Conservation (phyloP, 2,888 invertebrate species). For the Orgyia antiqua region DNA sequence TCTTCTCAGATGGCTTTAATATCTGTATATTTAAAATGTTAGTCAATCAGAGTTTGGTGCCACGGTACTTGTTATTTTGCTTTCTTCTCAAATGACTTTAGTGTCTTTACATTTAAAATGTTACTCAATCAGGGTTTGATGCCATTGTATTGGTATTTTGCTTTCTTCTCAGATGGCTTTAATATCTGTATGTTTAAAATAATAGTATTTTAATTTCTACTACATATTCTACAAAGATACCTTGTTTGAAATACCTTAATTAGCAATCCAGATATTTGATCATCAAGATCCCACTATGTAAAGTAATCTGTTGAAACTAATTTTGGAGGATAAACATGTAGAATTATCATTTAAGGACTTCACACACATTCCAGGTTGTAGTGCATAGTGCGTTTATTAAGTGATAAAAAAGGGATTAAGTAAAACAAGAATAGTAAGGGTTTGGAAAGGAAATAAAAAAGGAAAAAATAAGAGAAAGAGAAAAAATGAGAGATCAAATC, state of each 20-base stretch:
- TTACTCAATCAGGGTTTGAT: conserved; percentile 10
- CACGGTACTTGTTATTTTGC: conserved; percentile 88
- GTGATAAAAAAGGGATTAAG: conserved; percentile 2
- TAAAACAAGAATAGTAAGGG: conserved; percentile 2
- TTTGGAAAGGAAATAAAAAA: conserved; percentile 1
- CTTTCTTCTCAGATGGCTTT: conserved; percentile 23
- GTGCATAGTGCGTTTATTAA: conserved; percentile 2
- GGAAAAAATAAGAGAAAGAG: neutral
- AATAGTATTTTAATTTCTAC: conserved; percentile 10
- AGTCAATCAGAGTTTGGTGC: conserved; percentile 12
- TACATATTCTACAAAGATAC: conserved; percentile 13
- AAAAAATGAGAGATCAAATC: neutral
- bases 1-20: conserved; percentile 99
- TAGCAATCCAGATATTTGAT: conserved; percentile 2
- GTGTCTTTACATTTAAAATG: conserved; percentile 81
- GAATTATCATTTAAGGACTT: conserved; percentile 3
- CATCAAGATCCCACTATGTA: conserved; percentile 1
- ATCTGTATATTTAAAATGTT: conserved; percentile 80
- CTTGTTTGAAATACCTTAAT: conserved; percentile 3
- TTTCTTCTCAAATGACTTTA: conserved; percentile 99
- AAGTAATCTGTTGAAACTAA: conserved; percentile 2
- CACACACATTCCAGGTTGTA: neutral
- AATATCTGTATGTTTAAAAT: conserved; percentile 20
- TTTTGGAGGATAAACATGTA: conserved; percentile 1
- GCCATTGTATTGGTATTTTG: conserved; percentile 14